Evolutionary conservation across 2,888 invertebrate genomes (phyloP).

Genomic region (Standfussiana lucernea): DNA sequence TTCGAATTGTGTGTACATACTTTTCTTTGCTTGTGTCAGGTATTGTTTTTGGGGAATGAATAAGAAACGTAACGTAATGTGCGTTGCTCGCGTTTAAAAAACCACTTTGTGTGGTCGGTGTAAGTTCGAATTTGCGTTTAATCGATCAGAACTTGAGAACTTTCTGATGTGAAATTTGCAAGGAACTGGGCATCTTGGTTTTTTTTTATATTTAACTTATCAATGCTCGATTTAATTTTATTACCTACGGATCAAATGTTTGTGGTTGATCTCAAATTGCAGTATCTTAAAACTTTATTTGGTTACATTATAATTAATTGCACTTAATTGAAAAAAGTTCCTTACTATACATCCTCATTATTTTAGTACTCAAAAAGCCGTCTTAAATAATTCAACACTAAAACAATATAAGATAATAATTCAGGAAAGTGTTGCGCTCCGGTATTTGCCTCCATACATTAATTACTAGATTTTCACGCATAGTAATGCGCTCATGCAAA

Average conservation of each 20-base stretch:
- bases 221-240: background rate
- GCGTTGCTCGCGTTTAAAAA: background rate
- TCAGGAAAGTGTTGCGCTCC: slow-evolving; percentile 65
- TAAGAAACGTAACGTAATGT: background rate
- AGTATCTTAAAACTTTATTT: background rate
- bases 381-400: background rate
- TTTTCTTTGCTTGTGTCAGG: background rate
- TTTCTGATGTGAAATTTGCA: background rate
- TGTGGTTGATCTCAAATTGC: background rate
- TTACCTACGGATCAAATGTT: background rate
- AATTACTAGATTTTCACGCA: slow-evolving; percentile 72
- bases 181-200: background rate
- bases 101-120: background rate
- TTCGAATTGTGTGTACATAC: background rate
- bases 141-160: background rate
- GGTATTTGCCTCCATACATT: slow-evolving; percentile 69
- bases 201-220: background rate
- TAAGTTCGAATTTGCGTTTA: background rate
- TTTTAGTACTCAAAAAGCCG: background rate
- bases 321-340: background rate
- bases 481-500: slow-evolving; percentile 67
- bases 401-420: slow-evolving; percentile 27
- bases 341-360: background rate
- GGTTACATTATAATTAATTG: too few species aligned
- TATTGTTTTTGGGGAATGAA: background rate